Base-by-base conservation (phyloP, 1,140 invertebrate species). In the Chionoecetes opilio region DNA sequence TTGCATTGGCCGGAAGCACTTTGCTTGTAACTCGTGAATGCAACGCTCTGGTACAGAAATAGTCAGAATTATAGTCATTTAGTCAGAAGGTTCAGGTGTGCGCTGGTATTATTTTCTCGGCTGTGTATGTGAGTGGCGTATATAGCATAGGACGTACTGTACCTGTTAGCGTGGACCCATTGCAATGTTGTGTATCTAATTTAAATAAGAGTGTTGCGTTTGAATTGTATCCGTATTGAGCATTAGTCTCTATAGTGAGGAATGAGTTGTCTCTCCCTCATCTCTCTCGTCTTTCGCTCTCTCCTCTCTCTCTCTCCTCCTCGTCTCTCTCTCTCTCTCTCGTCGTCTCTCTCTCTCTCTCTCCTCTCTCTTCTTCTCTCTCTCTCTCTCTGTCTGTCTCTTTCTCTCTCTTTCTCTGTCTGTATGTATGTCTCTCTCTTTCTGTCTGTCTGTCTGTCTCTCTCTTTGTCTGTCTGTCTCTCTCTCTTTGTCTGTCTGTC, bases 111-210 rank as follows among this genome's bases (percentile, higher is more conserved):
- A 75, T 75, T 75, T 75, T 75, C 9, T n/a, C 8, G 63, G 26
- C 1, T 75, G n/a, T 75, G 63, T 75, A 26, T 75, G 63, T 75
- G 63, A 2, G 63, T 75, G 63, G 63, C n/a, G 63, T 75, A 26
- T 75, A 26, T 75, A 21, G 8, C 46, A 53, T 9, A 53, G 46
- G 11, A 53, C n/a, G 46, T 17, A 9, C 11, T 9, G 9, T 9
- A 14, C 46, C 46, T 53, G 46, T 53, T 53, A 53, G 46, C 46
- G 46, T 17, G 46, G 46, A n/a, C 6, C 63, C 21, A 75, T 75
- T 75, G 63, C 63, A 75, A 26, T 75, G 63, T 75, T 26, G 63
- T 75, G 63, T 75, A n/a, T n/a, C n/a, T 75, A 75, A 75, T 75
- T n/a, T 75, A 26, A n/a, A n/a, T 75, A 9, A 14, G 46, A 53